These are phyloP conservation scores for Apotomis betuletana DNA, from an alignment of 2,888 invertebrate genomes.

Conservation along the genomic window DNA sequence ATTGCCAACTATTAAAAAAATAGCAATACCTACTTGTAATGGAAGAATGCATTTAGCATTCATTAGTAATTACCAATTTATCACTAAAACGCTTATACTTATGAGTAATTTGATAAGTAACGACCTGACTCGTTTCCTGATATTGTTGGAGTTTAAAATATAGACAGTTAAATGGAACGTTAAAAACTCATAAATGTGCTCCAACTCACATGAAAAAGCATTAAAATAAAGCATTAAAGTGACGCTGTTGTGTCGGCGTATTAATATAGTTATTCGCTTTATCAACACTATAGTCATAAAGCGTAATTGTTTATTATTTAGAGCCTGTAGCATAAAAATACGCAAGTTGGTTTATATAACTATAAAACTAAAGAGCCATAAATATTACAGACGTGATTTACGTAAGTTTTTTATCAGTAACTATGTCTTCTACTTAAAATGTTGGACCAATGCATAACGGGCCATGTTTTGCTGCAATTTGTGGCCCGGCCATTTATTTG, in stretches of 20 bases:
- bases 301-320: background rate
- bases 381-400: no score
- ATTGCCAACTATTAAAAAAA: no score
- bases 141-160: background rate
- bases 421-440: no score
- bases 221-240: background rate
- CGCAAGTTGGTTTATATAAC: background rate
- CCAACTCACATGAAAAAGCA: background rate
- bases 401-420: no score
- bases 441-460: no score
- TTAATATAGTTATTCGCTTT: constrained; percentile 7
- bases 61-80: background rate
- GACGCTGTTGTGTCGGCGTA: background rate
- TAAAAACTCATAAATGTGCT: constrained; percentile 16
- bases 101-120: background rate
- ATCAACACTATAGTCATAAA: background rate
- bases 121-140: background rate
- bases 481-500: no score
- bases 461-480: no score
- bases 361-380: no score
- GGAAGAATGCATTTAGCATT: background rate
- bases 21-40: no score
- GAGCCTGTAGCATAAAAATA: background rate
- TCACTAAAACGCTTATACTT: background rate
- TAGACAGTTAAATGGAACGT: background rate